Base-by-base conservation (phyloP, 2,797 vertebrate genomes). In the Takifugu ocellatus region DNA sequence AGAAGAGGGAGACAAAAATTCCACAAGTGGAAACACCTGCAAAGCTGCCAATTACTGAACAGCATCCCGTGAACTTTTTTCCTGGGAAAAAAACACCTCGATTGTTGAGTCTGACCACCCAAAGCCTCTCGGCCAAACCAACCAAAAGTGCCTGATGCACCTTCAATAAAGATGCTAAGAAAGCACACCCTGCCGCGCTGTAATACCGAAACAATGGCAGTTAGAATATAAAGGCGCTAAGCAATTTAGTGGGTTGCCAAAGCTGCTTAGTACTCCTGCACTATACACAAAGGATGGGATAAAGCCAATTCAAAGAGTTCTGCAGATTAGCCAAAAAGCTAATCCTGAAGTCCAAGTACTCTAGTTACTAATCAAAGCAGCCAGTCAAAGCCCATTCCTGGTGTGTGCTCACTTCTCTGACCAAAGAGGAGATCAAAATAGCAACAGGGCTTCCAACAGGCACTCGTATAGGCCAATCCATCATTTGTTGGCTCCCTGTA, bases 341-440 rank as follows among this genome's bases (percentile, higher is more conserved):
- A 70, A 66, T 74, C 69, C 63, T 77, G 68, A 68, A 74, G 74
- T 81, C 81, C 82, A 82, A 79, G 66, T 82, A 49, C 84, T 77
- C 58, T 55, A 75, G 77, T 83, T 83, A 83, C 85, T 84, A 87
- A 89, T 90, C 87, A 87, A 81, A 87, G 84, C 78, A 75, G 68
- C 75, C 70, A 84, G 85, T 82, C 82, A 81, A 83, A 87, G 72
- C 84, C 79, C 80, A 82, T 86, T 83, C 82, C 84, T 79, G 68
- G 77, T 82, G 74, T 80, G 78, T 76, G 74, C 77, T 88, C 84
- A 81, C 85, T 84, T 81, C 80, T 82, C 65, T 51, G 73, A 80
- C 84, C 86, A 88, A 77, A 77, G 72, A 78, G 70, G 66, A 78
- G 78, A 81, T 88, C 72, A 87, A 88, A 89, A 90, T 90, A 90